A percentile compares a stretch with the other conserved stretches of the same genome.
Conservation (phyloP, 2,797 vertebrate species). For the Mionectes olivaceus region DNA sequence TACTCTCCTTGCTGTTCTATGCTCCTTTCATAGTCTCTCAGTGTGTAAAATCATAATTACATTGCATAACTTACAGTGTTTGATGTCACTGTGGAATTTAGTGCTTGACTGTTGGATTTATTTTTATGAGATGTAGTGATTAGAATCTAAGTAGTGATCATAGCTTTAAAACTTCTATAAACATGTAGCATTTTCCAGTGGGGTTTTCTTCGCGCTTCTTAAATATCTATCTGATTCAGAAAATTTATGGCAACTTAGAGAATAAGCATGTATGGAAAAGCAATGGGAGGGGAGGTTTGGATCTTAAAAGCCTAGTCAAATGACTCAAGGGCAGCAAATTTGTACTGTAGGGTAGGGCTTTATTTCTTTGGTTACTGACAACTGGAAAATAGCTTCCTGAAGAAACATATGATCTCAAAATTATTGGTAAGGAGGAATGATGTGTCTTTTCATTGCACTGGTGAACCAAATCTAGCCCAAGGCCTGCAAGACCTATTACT, state of each 20-base stretch:
- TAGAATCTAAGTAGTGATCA: neutral
- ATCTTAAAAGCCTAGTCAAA: neutral
- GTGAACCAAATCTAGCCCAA: neutral
- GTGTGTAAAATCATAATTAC: neutral
- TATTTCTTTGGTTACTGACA: neutral
- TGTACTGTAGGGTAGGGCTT: neutral
- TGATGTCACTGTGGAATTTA: neutral
- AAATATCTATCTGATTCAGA: neutral
- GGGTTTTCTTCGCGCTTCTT: neutral
- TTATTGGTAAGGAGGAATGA: neutral
- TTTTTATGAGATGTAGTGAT: neutral
- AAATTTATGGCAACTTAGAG: neutral
- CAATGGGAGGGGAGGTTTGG: neutral
- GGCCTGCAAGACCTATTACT: neutral
- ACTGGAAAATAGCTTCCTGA: neutral
- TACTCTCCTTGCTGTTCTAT: neutral
- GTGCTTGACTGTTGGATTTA: neutral
- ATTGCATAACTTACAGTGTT: neutral
- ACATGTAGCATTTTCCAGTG: neutral
- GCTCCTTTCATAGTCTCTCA: neutral
- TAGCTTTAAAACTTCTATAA: neutral
- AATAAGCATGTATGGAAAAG: neutral
- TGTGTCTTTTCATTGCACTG: neutral
- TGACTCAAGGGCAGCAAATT: neutral
- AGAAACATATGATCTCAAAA: neutral